A percentile compares a stretch with the other conserved stretches of the same genome.
Evolutionary conservation across 2,888 invertebrate species (phyloP).

Genomic region (Mellilla xanthometata): DNA sequence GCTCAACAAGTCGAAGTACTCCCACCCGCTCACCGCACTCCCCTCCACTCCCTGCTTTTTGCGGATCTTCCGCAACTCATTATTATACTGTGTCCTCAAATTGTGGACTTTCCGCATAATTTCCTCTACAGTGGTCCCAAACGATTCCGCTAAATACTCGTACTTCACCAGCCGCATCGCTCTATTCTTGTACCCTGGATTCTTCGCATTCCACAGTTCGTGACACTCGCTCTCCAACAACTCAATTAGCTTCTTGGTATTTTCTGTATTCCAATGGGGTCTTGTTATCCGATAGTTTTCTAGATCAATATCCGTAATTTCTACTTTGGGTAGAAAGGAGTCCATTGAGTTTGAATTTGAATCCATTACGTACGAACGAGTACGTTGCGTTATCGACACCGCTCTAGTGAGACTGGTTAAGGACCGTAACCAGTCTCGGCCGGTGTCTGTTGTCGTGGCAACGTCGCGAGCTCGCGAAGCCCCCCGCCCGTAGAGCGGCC

Average conservation of each 20-base stretch:
- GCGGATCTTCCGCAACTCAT: slow-evolving; percentile 70
- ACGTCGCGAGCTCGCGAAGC: slow-evolving; percentile 42
- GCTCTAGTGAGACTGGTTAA: slow-evolving; percentile 79
- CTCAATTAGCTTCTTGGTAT: slow-evolving; percentile 62
- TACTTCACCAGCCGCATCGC: slow-evolving; percentile 50
- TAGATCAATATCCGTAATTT: slow-evolving; percentile 50
- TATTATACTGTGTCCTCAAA: slow-evolving; percentile 69
- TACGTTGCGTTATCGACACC: slow-evolving; percentile 54
- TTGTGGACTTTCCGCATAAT: slow-evolving; percentile 71
- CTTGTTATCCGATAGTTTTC: slow-evolving; percentile 40
- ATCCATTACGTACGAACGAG: slow-evolving; percentile 67
- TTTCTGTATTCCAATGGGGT: slow-evolving; percentile 59
- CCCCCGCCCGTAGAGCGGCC: slow-evolving; percentile 1
- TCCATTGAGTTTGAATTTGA: slow-evolving; percentile 61
- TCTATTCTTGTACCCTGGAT: slow-evolving; percentile 57
- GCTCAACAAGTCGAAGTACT: slow-evolving; percentile 68
- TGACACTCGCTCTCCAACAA: slow-evolving; percentile 61
- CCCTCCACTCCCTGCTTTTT: slow-evolving; percentile 43
- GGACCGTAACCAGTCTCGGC: no score
- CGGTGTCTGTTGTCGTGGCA: slow-evolving; percentile 67
- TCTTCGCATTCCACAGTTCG: slow-evolving; percentile 66
- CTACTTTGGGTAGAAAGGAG: slow-evolving; percentile 58
- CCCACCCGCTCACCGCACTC: slow-evolving; percentile 59
- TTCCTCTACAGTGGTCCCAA: slow-evolving; percentile 64
- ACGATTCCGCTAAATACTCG: slow-evolving; percentile 61